A percentile compares a stretch with the other conserved stretches of the same genome.
Conservation (phyloP, 92 coral and sea anemone species). For the Umimayanthus kanabou region DNA sequence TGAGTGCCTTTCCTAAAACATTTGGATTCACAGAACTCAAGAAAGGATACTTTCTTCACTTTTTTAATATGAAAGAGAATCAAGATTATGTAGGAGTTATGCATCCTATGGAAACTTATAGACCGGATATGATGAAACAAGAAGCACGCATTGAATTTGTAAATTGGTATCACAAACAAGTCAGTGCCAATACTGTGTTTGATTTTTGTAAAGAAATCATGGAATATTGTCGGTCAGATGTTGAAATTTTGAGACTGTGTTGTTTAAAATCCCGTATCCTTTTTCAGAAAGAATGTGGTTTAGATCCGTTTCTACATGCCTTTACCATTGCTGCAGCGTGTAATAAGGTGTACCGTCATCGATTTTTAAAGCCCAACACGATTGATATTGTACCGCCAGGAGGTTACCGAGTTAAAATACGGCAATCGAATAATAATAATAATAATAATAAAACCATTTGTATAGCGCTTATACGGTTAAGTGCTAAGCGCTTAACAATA, state of each 20-base stretch:
- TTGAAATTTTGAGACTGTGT: neutral
- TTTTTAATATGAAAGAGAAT: constrained; percentile 21
- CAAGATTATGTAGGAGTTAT: constrained; percentile 45
- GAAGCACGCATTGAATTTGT: no score
- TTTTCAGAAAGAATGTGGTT: no score
- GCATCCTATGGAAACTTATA: neutral
- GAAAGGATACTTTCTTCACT: no score
- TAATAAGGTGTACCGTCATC: neutral
- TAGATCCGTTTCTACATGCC: neutral
- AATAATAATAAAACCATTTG: no score
- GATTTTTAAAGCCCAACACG: neutral
- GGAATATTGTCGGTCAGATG: constrained; percentile 2
- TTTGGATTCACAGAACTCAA: constrained; percentile 43
- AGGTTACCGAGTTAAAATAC: no score
- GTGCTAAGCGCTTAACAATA: no score
- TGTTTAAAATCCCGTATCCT: no score
- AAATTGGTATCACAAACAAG: no score
- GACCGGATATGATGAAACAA: neutral
- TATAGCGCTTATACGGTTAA: no score
- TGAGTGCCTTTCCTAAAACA: constrained; percentile 38
- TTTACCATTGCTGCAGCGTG: neutral
- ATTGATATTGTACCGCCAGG: no score
- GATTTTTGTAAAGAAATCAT: neutral
- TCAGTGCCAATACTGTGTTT: no score
- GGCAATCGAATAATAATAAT: no score